A percentile compares a stretch with the other conserved stretches of the same genome.
These are phyloP conservation scores for Lysiphlebus fabarum DNA, from an alignment of 1,140 invertebrate species.

Conservation along the genomic window DNA sequence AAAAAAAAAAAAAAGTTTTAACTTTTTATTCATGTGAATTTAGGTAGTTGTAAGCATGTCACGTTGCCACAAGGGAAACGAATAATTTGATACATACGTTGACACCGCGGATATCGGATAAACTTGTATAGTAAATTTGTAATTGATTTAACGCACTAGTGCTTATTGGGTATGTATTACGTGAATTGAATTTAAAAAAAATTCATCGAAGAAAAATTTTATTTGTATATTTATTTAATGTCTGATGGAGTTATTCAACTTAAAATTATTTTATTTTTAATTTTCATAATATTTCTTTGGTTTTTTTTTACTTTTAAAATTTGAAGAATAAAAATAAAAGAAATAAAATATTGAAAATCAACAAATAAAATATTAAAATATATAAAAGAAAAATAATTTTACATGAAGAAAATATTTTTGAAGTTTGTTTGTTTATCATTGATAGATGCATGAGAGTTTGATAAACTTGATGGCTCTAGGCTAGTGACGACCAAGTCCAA, in stretches of 20 bases:
- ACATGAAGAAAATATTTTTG: no score
- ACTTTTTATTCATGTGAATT: no score
- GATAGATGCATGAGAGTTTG: no score
- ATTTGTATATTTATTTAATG: background rate
- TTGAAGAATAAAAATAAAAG: no score
- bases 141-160: slow-evolving; percentile 16
- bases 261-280: background rate
- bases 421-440: no score
- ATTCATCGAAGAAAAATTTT: background rate
- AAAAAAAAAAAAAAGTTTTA: no score
- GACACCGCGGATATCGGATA: slow-evolving; percentile 10
- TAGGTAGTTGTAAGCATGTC: background rate
- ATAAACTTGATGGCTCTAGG: no score
- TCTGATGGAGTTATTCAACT: background rate
- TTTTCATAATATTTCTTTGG: background rate
- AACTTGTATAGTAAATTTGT: slow-evolving; percentile 8
- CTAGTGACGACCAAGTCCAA: no score
- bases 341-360: slow-evolving; percentile 24
- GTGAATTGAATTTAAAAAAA: slow-evolving; percentile 9
- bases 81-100: slow-evolving; percentile 16
- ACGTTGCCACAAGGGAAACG: slow-evolving; percentile 1
- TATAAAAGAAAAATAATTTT: no score
- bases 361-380: slow-evolving; percentile 17
- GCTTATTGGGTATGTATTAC: slow-evolving; percentile 9
- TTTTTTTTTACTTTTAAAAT: no score